Evolutionary conservation across 1,140 invertebrate genomes (phyloP).

Genomic region (Heterodera schachtii): DNA sequence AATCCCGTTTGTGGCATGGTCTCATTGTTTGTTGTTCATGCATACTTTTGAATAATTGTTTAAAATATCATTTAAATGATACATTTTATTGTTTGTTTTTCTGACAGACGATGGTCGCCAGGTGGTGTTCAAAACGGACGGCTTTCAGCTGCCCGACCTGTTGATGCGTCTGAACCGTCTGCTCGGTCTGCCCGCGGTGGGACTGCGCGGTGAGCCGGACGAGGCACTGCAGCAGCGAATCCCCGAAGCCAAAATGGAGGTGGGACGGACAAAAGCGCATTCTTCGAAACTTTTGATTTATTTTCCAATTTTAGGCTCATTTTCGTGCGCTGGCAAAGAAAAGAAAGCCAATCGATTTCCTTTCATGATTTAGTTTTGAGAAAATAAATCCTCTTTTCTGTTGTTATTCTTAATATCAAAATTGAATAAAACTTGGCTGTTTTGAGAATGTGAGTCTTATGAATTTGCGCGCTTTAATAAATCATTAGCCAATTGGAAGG

Average conservation of each 20-base stretch:
- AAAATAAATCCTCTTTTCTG: too few relatives aligned
- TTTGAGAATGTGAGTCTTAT: too few relatives aligned
- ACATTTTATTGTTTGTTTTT: neutral
- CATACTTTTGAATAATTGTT: neutral
- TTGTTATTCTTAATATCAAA: too few relatives aligned
- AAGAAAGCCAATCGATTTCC: neutral
- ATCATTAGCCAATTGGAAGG: too few relatives aligned
- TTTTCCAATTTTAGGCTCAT: neutral
- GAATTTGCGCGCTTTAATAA: too few relatives aligned
- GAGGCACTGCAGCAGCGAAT: neutral
- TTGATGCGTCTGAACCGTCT: constrained; percentile 62
- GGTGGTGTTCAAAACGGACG: constrained; percentile 58
- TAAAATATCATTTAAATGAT: constrained; percentile 8
- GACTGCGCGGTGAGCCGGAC: constrained; percentile 30
- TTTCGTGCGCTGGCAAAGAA: neutral
- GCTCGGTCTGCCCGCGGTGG: constrained; percentile 57
- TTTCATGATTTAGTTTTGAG: neutral
- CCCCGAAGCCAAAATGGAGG: constrained; percentile 13
- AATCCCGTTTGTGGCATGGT: too few relatives aligned
- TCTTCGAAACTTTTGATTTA: neutral
- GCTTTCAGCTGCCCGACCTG: constrained; percentile 54
- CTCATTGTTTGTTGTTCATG: too few relatives aligned
- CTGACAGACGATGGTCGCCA: constrained; percentile 56
- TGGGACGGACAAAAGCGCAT: neutral
- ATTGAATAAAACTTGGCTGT: too few relatives aligned